These are phyloP conservation scores for Protobothrops flavoviridis DNA, from an alignment of 2,113 vertebrate genomes.

Conservation along the genomic window DNA sequence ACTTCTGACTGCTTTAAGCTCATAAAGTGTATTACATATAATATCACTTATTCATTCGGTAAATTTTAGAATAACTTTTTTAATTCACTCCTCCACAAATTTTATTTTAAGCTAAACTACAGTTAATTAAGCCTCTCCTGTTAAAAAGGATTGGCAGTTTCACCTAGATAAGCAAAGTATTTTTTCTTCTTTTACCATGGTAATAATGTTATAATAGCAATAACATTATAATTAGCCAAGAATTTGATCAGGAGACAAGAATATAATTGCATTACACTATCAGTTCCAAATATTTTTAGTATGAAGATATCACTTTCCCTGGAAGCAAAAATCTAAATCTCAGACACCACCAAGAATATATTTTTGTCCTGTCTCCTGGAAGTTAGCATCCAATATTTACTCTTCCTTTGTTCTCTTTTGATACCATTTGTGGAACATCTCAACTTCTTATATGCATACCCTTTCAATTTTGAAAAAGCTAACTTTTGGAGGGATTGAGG, in stretches of 20 bases:
- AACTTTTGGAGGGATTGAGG: not conserved
- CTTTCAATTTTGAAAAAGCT: not conserved
- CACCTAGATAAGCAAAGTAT: not conserved
- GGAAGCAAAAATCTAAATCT: not conserved
- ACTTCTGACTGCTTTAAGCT: not conserved
- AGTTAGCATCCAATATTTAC: not conserved
- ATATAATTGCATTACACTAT: not conserved
- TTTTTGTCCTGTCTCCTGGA: not conserved
- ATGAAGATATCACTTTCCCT: not conserved
- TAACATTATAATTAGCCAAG: not conserved
- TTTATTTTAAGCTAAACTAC: conserved; percentile 7
- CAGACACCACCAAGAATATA: not conserved
- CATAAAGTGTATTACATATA: not conserved
- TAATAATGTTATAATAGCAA: not conserved
- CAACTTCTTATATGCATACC: not conserved
- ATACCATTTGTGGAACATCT: not conserved
- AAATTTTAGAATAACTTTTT: not conserved
- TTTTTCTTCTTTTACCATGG: not conserved
- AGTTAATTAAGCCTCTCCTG: conserved; percentile 12
- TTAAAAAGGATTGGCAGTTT: not conserved
- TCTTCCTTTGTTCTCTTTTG: not conserved
- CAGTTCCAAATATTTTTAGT: not conserved
- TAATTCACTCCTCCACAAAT: not conserved
- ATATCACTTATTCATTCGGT: not conserved
- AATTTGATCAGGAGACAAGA: not conserved